Conservation (phyloP, 2,797 vertebrate genomes). For the Setipinna tenuifilis region DNA sequence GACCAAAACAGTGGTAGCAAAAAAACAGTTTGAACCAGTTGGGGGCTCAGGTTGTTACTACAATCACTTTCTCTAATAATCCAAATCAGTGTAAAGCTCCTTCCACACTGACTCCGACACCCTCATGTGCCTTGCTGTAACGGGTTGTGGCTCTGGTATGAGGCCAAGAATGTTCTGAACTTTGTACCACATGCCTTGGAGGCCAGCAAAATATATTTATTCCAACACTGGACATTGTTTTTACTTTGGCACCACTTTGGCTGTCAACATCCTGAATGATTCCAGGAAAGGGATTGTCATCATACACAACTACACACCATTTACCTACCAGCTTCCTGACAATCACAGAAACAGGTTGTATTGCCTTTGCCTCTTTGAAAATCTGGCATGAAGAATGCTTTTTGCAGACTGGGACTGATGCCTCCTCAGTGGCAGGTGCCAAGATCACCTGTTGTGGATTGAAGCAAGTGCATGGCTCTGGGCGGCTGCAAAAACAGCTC, state of each 20-base stretch:
- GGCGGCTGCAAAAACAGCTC: not conserved
- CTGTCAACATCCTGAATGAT: not conserved
- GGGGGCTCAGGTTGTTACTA: no score
- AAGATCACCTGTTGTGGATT: not conserved
- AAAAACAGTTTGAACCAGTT: no score
- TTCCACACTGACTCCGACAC: not conserved
- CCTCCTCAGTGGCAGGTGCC: not conserved
- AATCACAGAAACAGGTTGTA: not conserved
- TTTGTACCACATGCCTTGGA: not conserved
- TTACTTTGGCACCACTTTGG: not conserved
- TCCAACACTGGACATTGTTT: not conserved
- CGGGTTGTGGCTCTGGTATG: not conserved
- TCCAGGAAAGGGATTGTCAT: not conserved
- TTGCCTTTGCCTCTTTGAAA: not conserved
- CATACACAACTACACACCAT: not conserved
- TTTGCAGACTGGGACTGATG: not conserved
- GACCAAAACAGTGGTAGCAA: no score
- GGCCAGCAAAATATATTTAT: not conserved
- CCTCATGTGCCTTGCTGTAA: not conserved
- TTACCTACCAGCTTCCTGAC: not conserved
- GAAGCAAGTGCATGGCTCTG: slow-evolving; percentile 1
- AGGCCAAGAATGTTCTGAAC: not conserved
- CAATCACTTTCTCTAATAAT: no score
- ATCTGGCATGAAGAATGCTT: not conserved
- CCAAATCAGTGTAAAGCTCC: not conserved